These are phyloP conservation scores for Thalassophryne amazonica DNA, from an alignment of 2,797 vertebrate genomes.

Conservation along the genomic window DNA sequence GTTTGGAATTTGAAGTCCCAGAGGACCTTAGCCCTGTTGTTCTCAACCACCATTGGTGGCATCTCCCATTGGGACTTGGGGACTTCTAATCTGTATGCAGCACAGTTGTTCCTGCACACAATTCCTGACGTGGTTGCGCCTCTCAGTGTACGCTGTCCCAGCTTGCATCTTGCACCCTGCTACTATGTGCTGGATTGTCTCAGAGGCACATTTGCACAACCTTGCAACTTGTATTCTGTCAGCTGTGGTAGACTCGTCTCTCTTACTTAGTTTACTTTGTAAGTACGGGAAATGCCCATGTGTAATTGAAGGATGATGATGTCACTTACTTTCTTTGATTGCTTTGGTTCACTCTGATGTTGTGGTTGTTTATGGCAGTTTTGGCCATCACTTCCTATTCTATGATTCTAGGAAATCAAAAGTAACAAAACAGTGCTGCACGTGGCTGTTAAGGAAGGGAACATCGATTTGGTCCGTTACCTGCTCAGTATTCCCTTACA, in stretches of 20 bases:
- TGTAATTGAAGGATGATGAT: constrained; percentile 10
- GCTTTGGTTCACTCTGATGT: constrained; percentile 4
- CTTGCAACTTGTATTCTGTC: too few species aligned
- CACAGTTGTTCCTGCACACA: too few species aligned
- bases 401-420: constrained; percentile 86
- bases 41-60: too few species aligned
- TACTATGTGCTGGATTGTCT: too few species aligned
- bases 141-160: too few species aligned
- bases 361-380: constrained; percentile 40
- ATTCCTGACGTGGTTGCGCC: too few species aligned
- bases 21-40: too few species aligned
- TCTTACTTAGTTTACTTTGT: constrained; percentile 1
- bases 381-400: constrained; percentile 15
- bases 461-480: constrained; percentile 81
- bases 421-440: constrained; percentile 90
- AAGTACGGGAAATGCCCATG: constrained; percentile 16
- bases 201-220: too few species aligned
- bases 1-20: too few species aligned
- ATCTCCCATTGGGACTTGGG: too few species aligned
- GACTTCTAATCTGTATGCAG: too few species aligned
- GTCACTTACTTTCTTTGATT: constrained; percentile 20
- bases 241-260: neutral
- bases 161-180: too few species aligned
- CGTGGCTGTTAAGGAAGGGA: constrained; percentile 89
- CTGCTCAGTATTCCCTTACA: constrained; percentile 75